These are phyloP conservation scores for Thymelicus acteon DNA, from an alignment of 2,888 invertebrate genomes.

Conservation along the genomic window DNA sequence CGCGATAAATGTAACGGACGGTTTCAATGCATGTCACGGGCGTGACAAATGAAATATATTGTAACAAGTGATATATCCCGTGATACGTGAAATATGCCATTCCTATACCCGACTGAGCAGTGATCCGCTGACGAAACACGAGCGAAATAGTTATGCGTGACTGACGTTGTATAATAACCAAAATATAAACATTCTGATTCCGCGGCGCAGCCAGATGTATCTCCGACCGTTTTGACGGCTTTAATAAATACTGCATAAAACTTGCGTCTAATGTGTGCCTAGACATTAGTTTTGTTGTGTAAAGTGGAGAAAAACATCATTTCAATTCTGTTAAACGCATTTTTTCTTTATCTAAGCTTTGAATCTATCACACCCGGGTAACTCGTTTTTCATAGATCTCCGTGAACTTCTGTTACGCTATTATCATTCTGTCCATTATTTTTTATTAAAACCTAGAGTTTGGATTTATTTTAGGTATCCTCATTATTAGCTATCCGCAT, in stretches of 20 bases:
- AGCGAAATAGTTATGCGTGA: slow-evolving; percentile 41
- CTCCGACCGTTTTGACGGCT: slow-evolving; percentile 36
- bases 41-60: too few relatives aligned
- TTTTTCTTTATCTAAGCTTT: not conserved
- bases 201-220: slow-evolving; percentile 34
- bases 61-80: too few relatives aligned
- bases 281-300: not conserved
- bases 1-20: too few relatives aligned
- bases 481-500: too few relatives aligned
- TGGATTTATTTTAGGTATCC: too few relatives aligned
- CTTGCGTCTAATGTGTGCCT: slow-evolving; percentile 1
- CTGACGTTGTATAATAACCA: slow-evolving; percentile 38
- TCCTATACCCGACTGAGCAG: slow-evolving; percentile 41
- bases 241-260: slow-evolving; percentile 37
- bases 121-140: slow-evolving; percentile 39
- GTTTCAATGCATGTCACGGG: too few relatives aligned
- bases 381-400: too few relatives aligned
- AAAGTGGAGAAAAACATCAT: slow-evolving; percentile 5
- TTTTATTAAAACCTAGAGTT: too few relatives aligned
- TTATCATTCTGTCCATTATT: too few relatives aligned
- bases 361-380: too few relatives aligned
- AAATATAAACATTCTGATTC: slow-evolving; percentile 35
- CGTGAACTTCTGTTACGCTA: too few relatives aligned
- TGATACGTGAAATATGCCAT: too few relatives aligned
- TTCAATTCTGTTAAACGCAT: not conserved